These are phyloP conservation scores for Lethenteron camtschaticum DNA, from an alignment of 2,113 vertebrate species.

Conservation along the genomic window DNA sequence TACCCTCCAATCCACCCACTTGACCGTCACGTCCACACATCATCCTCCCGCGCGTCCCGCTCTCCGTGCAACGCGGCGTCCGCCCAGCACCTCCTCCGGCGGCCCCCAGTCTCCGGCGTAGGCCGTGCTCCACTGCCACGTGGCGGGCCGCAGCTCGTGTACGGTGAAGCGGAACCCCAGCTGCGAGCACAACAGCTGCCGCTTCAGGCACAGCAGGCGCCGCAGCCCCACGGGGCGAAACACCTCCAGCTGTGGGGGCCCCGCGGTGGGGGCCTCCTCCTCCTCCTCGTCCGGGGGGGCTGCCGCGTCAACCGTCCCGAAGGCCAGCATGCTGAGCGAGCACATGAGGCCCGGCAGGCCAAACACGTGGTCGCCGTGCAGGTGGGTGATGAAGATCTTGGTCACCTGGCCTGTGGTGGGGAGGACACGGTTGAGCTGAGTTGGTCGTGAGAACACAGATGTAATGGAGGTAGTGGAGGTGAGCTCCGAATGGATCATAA, in stretches of 20 bases:
- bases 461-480: too few relatives aligned
- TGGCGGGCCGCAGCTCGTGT: slow-evolving; percentile 52
- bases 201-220: slow-evolving; percentile 31
- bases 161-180: slow-evolving; percentile 49
- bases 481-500: too few relatives aligned
- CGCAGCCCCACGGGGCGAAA: slow-evolving; percentile 49
- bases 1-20: too few relatives aligned
- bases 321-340: slow-evolving; percentile 47
- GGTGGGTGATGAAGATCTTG: slow-evolving; percentile 78
- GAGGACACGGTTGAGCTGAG: too few relatives aligned
- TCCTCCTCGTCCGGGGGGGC: too few relatives aligned
- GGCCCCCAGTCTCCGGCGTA: too few relatives aligned
- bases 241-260: slow-evolving; percentile 32
- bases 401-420: slow-evolving; percentile 39
- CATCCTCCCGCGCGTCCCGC: too few relatives aligned
- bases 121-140: slow-evolving; percentile 28
- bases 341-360: slow-evolving; percentile 73
- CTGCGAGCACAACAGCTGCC: slow-evolving; percentile 48
- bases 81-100: too few relatives aligned
- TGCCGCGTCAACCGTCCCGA: too few relatives aligned
- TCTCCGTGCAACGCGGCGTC: too few relatives aligned
- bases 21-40: too few relatives aligned
- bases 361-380: slow-evolving; percentile 77
- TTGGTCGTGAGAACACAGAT: too few relatives aligned
- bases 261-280: slow-evolving; percentile 12